Evolutionary conservation across 2,113 vertebrate genomes (phyloP), one percentile per base, ranked within the genome.

Genomic region (Tachuris rubrigastra): DNA sequence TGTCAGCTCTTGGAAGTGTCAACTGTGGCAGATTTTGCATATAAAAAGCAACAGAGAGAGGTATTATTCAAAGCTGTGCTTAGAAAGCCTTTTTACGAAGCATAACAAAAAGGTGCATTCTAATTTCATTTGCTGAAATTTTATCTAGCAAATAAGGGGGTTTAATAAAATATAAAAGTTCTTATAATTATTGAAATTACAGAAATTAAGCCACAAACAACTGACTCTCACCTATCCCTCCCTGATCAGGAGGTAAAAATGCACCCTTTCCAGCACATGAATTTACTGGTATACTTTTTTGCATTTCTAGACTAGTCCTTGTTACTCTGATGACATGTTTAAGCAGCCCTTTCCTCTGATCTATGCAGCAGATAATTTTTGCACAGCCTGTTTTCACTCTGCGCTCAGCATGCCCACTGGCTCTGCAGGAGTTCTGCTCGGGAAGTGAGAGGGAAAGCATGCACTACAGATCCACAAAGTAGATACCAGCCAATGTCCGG

Each of bases 371-470:
- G 93, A 91, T 78, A 30, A 85, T 63, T 94, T 81, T 41, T 90
- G 82, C 85, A 69, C 47, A 72, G 94, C 52, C 89, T 95, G 87
- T 81, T 97, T 93, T 95, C 84, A 89, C 76, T 92, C 87, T 90
- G 74, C 1, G 31, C 94, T 89, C 94, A 92, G 94, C 94, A 86
- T 8, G 81, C 35, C 37, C 84, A 52, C 80, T 56, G 69, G 33
- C 87, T 52, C 89, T 44, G 85, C 91, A 87, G 95, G 95, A 94
- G 77, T 21, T 85, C 92, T 88, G 67, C 91, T 71, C 2, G 6
- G 78, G 63, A 74, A 94, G 65, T 19, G 56, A 95, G 90, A 83
- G 74, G 79, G 71, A 80, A 93, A 93, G 59, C 79, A 93, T 25
- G 50, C 46, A 42, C 71, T 49, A 16, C 75, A 94, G 72, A 76